Percentiles rank a stretch among this genome's conserved stretches.
Conservation (phyloP, 37 sponge, comb jelly and placozoan genomes). For the Lycopodina hypogea region DNA sequence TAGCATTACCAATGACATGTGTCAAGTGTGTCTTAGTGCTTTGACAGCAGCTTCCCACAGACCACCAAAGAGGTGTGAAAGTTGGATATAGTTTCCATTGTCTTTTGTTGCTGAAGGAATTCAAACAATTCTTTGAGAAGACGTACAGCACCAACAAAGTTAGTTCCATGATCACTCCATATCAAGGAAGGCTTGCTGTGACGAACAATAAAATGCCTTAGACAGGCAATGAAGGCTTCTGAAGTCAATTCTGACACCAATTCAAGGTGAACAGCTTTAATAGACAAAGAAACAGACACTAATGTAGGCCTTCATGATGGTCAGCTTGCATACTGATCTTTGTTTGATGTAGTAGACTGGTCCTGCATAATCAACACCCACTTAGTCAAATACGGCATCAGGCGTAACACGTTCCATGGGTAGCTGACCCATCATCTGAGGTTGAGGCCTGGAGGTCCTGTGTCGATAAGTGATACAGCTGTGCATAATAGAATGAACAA, state of each 20-base stretch:
- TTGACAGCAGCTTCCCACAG: conserved; percentile 17
- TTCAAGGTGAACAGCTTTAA: conserved; percentile 56
- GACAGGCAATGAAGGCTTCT: conserved; percentile 28
- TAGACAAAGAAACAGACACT: conserved; percentile 41
- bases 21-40: background rate
- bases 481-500: conserved; percentile 14
- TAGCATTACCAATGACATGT: background rate
- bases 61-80: conserved; percentile 11
- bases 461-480: conserved; percentile 28
- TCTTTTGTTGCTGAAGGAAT: background rate
- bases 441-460: conserved; percentile 23
- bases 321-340: conserved; percentile 3
- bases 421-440: conserved; percentile 18
- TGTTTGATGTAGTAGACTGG: conserved; percentile 20
- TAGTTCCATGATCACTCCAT: conserved; percentile 57
- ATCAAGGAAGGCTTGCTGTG: conserved; percentile 39
- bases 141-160: conserved; percentile 17
- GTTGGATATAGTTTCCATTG: background rate
- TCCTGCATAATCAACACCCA: conserved; percentile 64
- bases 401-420: conserved; percentile 40
- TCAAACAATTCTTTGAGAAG: background rate
- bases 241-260: conserved; percentile 30
- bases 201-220: conserved; percentile 35
- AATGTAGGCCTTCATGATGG: conserved; percentile 25
- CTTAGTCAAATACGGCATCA: conserved; percentile 32